Evolutionary conservation across 2,113 vertebrate genomes (phyloP), one percentile per base, ranked within the genome.

Genomic region (Sarotherodon lohbergeri): DNA sequence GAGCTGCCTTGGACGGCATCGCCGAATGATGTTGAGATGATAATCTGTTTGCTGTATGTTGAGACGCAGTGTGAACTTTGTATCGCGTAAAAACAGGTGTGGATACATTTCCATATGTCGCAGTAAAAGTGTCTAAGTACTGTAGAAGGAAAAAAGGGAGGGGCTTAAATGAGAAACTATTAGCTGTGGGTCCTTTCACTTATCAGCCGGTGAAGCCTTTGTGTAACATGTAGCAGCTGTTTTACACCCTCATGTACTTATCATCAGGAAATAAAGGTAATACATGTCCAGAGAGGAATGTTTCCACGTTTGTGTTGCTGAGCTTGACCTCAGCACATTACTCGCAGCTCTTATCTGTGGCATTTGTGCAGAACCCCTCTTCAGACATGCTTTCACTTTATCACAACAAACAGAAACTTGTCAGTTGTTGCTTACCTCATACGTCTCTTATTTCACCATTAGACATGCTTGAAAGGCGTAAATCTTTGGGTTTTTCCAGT

Each of bases 401-500:
- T 85, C 66, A 1, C 50, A 17, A 84, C 63, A 59, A 86, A 87
- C 9, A 85, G n/a, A 50, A 89, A 76, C 90, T 46, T 48, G 22
- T 88, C 66, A 89, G 7, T 83, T 16, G 19, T 86, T 80, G 14
- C 66, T 81, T 80, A 56, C 87, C 54, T 90, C 63, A 83, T 79
- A 12, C 7, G 9, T 80, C 80, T 91, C 43, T 81, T 22, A 27
- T 92, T 92, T 87, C 63, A 52, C 71, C 63, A 63, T 87, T 85
- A 71, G 57, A 83, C 50, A 81, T 54, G 39, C 79, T 80, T 57
- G 41, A 84, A 66, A 43, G 3, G 41, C 9, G 57, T 71, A 85
- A 89, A 93, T 80, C 48, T 66, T 13, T 54, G 85, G 6, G 24
- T 78, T 78, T 78, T 78, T 83, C 80, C 82, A 79, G 13, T 36